These are phyloP conservation scores for Oreochromis spilurus DNA, from an alignment of 2,113 vertebrate species.

Conservation along the genomic window DNA sequence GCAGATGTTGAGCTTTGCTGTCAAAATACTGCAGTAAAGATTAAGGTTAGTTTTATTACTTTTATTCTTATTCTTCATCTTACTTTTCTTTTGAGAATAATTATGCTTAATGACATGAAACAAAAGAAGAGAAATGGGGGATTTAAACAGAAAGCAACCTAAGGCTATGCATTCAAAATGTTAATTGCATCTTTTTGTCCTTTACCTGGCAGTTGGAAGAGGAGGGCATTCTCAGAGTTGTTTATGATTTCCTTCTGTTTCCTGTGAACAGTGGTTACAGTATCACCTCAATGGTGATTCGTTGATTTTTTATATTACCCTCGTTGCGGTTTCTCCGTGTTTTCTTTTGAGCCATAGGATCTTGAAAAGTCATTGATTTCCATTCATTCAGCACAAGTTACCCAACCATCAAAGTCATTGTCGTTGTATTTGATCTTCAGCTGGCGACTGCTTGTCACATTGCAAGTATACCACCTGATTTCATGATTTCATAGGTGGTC, in stretches of 20 bases:
- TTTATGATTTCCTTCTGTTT: not conserved
- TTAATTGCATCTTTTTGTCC: not conserved
- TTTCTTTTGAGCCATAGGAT: not conserved
- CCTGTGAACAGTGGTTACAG: not conserved
- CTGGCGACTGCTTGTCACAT: not conserved
- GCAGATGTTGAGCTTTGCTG: not conserved
- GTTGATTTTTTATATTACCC: not conserved
- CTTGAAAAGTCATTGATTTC: not conserved
- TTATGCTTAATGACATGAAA: not conserved
- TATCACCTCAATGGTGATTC: not conserved
- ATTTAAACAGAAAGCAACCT: not conserved
- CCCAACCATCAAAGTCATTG: not conserved
- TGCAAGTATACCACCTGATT: not conserved
- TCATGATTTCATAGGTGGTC: not conserved
- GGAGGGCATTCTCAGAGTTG: not conserved
- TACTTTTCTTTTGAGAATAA: not conserved
- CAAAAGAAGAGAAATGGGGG: not conserved
- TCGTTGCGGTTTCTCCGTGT: rapidly evolving
- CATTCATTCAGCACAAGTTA: not conserved
- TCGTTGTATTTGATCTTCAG: not conserved
- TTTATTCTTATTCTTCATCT: not conserved
- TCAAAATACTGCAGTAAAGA: not conserved
- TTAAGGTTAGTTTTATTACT: not conserved
- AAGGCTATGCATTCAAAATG: not conserved
- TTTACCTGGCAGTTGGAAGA: not conserved